phyloP scores from a whole-genome alignment of 53 echinoderm and acorn worm species.

The Patiria pectinifera region DNA sequence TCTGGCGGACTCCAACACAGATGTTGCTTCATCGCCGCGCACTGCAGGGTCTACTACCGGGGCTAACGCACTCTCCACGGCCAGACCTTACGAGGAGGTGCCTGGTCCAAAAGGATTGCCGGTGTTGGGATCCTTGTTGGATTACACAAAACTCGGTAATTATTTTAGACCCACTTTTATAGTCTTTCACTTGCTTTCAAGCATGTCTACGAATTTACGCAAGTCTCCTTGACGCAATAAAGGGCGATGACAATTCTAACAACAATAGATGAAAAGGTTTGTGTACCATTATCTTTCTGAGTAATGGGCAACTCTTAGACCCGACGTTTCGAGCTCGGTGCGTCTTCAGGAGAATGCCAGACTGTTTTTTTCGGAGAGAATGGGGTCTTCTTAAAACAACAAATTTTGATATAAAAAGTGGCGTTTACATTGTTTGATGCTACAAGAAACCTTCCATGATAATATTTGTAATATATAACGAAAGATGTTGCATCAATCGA shows the following conservation, averaged over 20 bases:
- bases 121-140: conserved; percentile 86
- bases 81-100: conserved; percentile 82
- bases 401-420: too few species aligned
- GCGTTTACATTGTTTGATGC: too few species aligned
- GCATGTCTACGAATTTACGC: not conserved
- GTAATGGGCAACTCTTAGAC: not conserved
- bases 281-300: too few species aligned
- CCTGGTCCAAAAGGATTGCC: conserved; percentile 96
- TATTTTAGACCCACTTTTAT: not conserved
- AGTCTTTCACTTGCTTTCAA: not conserved
- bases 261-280: too few species aligned
- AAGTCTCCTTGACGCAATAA: too few species aligned
- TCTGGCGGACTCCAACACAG: not conserved
- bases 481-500: too few species aligned
- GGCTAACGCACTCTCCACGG: conserved; percentile 29
- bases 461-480: too few species aligned
- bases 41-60: not conserved
- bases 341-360: not conserved
- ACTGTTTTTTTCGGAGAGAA: too few species aligned
- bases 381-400: too few species aligned
- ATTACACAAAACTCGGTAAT: conserved; percentile 91
- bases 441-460: too few species aligned
- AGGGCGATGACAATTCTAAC: too few species aligned
- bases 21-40: not conserved
- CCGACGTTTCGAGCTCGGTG: not conserved